Conservation (phyloP, 53 echinoderm and acorn worm species). For the Crossaster papposus region DNA sequence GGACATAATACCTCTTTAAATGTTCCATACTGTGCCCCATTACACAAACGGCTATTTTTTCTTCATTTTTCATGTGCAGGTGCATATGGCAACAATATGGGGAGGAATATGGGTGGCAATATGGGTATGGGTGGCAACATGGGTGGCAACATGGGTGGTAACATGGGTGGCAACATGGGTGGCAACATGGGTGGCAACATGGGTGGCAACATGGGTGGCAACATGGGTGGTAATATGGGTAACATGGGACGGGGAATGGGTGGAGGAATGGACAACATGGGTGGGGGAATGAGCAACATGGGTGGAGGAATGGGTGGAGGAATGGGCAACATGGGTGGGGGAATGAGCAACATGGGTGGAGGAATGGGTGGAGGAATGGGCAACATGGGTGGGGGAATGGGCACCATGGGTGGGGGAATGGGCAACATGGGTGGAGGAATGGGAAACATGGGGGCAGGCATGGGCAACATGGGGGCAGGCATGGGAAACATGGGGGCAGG, state of each 20-base stretch:
- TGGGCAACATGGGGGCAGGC: conserved; percentile 59
- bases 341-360: conserved; percentile 19
- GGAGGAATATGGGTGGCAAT: conserved; percentile 28
- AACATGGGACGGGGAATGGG: conserved; percentile 15
- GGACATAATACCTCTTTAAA: too few species aligned
- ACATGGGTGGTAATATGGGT: conserved; percentile 46
- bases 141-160: conserved; percentile 15
- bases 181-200: conserved; percentile 44
- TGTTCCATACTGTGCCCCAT: neutral
- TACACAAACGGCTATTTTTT: neutral
- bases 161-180: conserved; percentile 43
- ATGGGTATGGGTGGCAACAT: conserved; percentile 38
- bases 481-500: conserved; percentile 49
- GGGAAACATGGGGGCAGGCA: conserved; percentile 52
- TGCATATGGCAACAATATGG: conserved; percentile 40
- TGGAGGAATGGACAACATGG: conserved; percentile 15
- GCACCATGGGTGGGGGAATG: conserved; percentile 25
- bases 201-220: conserved; percentile 46
- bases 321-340: conserved; percentile 24
- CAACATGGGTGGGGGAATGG: conserved; percentile 45
- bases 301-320: conserved; percentile 39
- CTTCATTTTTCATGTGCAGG: conserved; percentile 14
- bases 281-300: conserved; percentile 24
- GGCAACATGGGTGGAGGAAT: conserved; percentile 42
- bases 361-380: conserved; percentile 54